Percentiles rank a stretch among this genome's conserved stretches.
Conservation (phyloP, 2,888 invertebrate genomes). For the Diplolepis rosae region DNA sequence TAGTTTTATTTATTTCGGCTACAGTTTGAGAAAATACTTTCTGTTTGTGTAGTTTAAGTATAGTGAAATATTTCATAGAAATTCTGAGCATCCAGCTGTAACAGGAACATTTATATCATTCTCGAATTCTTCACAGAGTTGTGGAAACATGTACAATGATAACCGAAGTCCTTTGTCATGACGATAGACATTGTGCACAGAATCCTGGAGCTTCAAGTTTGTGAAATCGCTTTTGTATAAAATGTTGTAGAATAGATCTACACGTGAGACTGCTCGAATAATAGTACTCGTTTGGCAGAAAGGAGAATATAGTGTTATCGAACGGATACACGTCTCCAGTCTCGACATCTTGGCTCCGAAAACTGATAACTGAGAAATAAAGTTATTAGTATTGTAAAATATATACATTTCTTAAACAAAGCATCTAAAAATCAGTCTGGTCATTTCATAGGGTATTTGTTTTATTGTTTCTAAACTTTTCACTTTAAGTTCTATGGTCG, state of each 20-base stretch:
- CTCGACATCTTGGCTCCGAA: slow-evolving; percentile 20
- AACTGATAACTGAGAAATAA: slow-evolving; percentile 20
- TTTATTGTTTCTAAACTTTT: background rate
- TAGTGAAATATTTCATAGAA: background rate
- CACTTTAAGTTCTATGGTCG: background rate
- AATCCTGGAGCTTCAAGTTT: slow-evolving; percentile 1
- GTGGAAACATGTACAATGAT: slow-evolving; percentile 8
- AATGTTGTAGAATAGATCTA: slow-evolving; percentile 12
- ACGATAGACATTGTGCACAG: background rate
- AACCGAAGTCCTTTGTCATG: slow-evolving; percentile 8
- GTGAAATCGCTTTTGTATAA: slow-evolving; percentile 21
- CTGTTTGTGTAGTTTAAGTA: too few relatives aligned
- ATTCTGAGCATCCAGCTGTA: background rate
- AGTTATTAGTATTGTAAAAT: background rate
- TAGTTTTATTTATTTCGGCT: background rate
- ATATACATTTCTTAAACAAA: background rate
- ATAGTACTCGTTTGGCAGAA: slow-evolving; percentile 17
- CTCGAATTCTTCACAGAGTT: background rate
- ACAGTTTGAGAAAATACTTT: too few relatives aligned
- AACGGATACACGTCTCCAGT: slow-evolving; percentile 13
- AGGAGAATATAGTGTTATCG: slow-evolving; percentile 7
- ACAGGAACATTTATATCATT: slow-evolving; percentile 1
- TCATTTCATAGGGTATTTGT: too few relatives aligned
- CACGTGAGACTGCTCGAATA: background rate
- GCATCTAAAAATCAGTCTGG: too few relatives aligned